Conservation (phyloP, 2,888 invertebrate genomes). For the Scaptomyza polygonia region DNA sequence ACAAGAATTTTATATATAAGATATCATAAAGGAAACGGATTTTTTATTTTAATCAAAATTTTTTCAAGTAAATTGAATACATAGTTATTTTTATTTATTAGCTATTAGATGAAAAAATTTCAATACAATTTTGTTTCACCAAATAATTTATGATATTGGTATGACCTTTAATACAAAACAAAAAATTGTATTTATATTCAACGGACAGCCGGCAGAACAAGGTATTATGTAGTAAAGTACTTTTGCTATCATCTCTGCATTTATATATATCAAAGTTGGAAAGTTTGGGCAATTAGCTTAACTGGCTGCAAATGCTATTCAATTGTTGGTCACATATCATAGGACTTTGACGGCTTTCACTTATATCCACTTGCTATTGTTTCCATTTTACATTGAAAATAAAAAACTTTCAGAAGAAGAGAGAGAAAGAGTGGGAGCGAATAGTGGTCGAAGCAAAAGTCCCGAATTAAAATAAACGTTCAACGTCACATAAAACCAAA, state of each 20-base stretch:
- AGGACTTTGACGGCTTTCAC: constrained; percentile 23
- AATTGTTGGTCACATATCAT: constrained; percentile 24
- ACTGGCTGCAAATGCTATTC: constrained; percentile 19
- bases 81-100: too few relatives aligned
- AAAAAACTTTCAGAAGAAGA: too few relatives aligned
- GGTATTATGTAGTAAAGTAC: not conserved
- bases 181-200: too few relatives aligned
- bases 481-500: constrained; percentile 54
- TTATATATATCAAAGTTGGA: constrained; percentile 11
- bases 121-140: too few relatives aligned
- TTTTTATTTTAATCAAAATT: too few relatives aligned
- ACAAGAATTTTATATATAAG: too few relatives aligned
- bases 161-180: too few relatives aligned
- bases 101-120: too few relatives aligned
- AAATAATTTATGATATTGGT: too few relatives aligned
- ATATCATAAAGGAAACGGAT: too few relatives aligned
- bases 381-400: constrained; percentile 42
- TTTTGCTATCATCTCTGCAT: not conserved
- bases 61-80: too few relatives aligned
- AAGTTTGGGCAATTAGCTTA: constrained; percentile 34
- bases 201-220: not conserved
- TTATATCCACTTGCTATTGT: constrained; percentile 30
- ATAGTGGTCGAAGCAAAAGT: constrained; percentile 28
- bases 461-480: constrained; percentile 67
- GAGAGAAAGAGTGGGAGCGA: not conserved